Evolutionary conservation across 2,797 vertebrate species (phyloP), one percentile per base, ranked within the genome.

Genomic region (Peromyscus nudipes): DNA sequence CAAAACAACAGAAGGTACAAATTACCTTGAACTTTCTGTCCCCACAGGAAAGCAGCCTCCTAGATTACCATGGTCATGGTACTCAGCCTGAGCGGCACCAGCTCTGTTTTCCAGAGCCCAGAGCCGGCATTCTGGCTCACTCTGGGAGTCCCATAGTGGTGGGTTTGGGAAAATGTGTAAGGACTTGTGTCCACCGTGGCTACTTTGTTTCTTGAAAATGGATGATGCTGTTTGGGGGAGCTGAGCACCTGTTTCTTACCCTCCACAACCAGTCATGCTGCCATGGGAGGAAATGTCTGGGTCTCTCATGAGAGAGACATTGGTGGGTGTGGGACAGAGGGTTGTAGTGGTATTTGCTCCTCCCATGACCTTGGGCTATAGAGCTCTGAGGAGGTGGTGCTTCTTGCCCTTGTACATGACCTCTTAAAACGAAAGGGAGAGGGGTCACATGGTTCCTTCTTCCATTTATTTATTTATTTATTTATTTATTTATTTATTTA

Each of bases 321-420:
- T 49, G 60, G 29, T 27, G 52, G 14, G 43, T 13, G 37, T 49
- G 16, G 13, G 14, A 52, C 52, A 52, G 52, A 52, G 52, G 52
- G 52, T 1, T 52, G 3, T 52, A 52, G 52, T 52, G 52, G 52
- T 52, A 14, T 52, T 52, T 52, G 52, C 52, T 52, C 52, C 13
- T 1, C 52, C 52, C 52, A 14, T 52, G 52, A 52, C 52, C 52
- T 52, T 52, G 13, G 52, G 52, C 13, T 52, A 52, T 52, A 52
- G 52, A 0, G 52, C 52, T 0, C 0, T 0, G 14, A 52, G 13
- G 52, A 52, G 52, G 52, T 1, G 1, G 52, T 52, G 2, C 12
- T 52, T 52, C 52, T 52, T 52, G 52, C 2, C 2, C 1, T 52
- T 14, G 52, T 52, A 52, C 1, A 1, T 52, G 52, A 52, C 52